Evolutionary conservation across 2,888 invertebrate genomes (phyloP).

Genomic region (Candidula unifasciata): DNA sequence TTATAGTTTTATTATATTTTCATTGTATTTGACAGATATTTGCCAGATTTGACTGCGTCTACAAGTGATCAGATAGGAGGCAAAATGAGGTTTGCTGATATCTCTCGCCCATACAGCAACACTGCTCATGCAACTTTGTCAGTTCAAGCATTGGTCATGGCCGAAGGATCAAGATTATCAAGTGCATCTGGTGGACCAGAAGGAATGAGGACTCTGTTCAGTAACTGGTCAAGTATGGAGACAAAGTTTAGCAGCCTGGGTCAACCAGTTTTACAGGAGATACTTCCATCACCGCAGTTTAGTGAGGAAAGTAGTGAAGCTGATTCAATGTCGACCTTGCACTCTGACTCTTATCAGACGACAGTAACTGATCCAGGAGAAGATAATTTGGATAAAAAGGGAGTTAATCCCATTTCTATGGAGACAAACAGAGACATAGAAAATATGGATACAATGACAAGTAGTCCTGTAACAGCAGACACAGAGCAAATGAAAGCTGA

Average conservation of each 20-base stretch:
- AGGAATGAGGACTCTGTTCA: too few relatives aligned
- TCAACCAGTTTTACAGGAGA: not conserved
- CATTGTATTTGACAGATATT: slow-evolving; percentile 6
- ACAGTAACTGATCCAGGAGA: not conserved
- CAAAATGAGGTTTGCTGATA: too few relatives aligned
- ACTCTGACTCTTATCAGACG: not conserved
- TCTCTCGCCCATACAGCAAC: too few relatives aligned
- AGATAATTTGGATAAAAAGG: not conserved
- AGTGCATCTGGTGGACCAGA: too few relatives aligned
- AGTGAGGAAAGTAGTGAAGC: not conserved
- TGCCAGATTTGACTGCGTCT: not conserved
- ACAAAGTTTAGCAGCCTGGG: not conserved
- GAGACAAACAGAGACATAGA: not conserved
- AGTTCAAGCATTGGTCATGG: too few relatives aligned
- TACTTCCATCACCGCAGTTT: not conserved
- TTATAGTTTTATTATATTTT: not conserved
- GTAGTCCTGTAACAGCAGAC: too few relatives aligned
- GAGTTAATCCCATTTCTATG: not conserved
- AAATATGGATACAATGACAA: not conserved
- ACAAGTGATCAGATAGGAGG: not conserved
- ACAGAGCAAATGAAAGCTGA: too few relatives aligned
- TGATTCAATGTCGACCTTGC: not conserved
- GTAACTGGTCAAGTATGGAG: not conserved
- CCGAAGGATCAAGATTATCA: too few relatives aligned
- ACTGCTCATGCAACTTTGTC: too few relatives aligned